Conservation (phyloP, 2,888 invertebrate species). For the Aproaerema taeniolella region DNA sequence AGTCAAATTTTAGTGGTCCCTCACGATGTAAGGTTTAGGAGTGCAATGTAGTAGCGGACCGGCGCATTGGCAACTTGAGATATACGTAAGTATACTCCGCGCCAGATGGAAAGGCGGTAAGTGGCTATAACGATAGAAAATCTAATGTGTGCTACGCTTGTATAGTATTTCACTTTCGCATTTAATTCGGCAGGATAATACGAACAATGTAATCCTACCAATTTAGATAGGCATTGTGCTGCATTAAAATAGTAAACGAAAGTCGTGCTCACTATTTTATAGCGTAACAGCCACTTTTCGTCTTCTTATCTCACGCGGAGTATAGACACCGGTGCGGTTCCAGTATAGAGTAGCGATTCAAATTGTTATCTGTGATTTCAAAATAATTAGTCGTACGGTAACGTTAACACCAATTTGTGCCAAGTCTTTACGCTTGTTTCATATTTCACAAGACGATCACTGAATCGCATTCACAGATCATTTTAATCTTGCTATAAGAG, state of each 20-base stretch:
- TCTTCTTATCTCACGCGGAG: too few species aligned
- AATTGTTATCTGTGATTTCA: conserved; percentile 41
- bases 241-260: too few species aligned
- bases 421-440: conserved; percentile 37
- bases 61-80: conserved; percentile 57
- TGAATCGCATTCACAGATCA: conserved; percentile 19
- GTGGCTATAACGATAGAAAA: too few species aligned
- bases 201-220: too few species aligned
- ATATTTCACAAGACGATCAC: conserved; percentile 25
- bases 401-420: conserved; percentile 55
- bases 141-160: too few species aligned
- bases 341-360: conserved; percentile 30
- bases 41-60: conserved; percentile 40
- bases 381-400: conserved; percentile 38
- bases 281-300: too few species aligned
- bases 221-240: neutral
- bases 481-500: conserved; percentile 6
- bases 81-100: conserved; percentile 11
- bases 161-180: too few species aligned
- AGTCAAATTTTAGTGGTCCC: conserved; percentile 60
- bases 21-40: conserved; percentile 44
- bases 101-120: too few species aligned
- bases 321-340: conserved; percentile 15
- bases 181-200: too few species aligned
- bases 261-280: too few species aligned